Base-by-base conservation (phyloP, 1,140 invertebrate species). In the Apis dorsata region DNA sequence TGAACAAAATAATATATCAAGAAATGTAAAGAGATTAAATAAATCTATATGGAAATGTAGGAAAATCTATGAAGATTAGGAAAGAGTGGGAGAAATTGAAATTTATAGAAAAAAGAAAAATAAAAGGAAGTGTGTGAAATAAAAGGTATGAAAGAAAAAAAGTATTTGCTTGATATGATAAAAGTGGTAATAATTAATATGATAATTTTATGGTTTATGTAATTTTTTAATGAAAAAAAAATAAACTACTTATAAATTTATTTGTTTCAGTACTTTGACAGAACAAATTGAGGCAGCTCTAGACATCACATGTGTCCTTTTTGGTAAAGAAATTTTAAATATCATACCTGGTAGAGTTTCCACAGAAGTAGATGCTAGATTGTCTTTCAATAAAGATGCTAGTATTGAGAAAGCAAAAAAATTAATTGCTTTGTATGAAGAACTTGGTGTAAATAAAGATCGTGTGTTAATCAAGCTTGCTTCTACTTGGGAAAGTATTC, bases 401-500 rank as follows among this genome's bases (percentile, higher is more conserved):
- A 99, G 98, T 90, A 96, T 99, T 89, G 94, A 95, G 44, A 99
- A 99, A 92, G 99, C 98, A 12, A 95, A 96, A 62, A 97, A 97
- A 90, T 93, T 99, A 55, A 99, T 99, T 85, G 93, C 96, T 74
- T 94, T 99, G 87, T 99, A 99, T 93, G 96, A 98, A 91, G 96
- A 98, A 79, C 95, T 96, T 91, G 99, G 99, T 17, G 97, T 99
- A 79, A 94, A 94, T 74, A 99, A 98, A 92, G 98, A 99, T 24
- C 95, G 99, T 76, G 96, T 99, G 94, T 95, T 99, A 1, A 99
- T 99, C 74, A 99, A 99, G 94, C 94, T 99, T 76, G 98, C 98
- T 2, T 99, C 99, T 7, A 99, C 99, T 1, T 99, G 99, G 99
- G 99, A 99, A 95, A 99, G 99, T 51, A 99, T 99, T 86, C 97